Base-by-base conservation (phyloP, 2,113 vertebrate genomes). In the Protobothrops flavoviridis region DNA sequence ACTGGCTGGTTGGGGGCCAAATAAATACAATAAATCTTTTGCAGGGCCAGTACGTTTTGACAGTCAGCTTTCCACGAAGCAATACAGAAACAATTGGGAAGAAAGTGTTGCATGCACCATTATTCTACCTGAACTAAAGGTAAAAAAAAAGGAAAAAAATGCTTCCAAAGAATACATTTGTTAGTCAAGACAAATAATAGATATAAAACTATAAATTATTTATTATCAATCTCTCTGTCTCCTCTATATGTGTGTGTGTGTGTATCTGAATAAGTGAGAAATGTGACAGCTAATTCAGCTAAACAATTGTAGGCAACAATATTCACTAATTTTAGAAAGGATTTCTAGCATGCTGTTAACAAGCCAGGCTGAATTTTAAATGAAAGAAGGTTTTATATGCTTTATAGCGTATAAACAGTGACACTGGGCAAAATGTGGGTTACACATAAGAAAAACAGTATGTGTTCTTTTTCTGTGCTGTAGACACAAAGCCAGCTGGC, bases 81-180 rank as follows among this genome's bases (percentile, higher is more conserved):
- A 95, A 1, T n/a, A 29, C 0, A 98, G 99, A 96, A 99, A 98
- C 93, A 91, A n/a, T 12, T 99, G 99, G 99, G 99, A 99, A 95
- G 91, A 94, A 29, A 88, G 95, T 50, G 90, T 98, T 92, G 96
- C 97, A 94, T 85, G 93, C 7, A 87, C 64, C 3, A 29, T 99
- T 93, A 97, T 99, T 94, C 59, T 96, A 55, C 97, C 97, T 89
- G 97, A 98, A 55, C 50, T 99, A 11, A 89, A 98, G 98, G 99
- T 99, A 93, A 92, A 95, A 50, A 39, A 39, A 39, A n/a, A 74
- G 0, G 5, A 7, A 0, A 1, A 24, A 17, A 23, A 1, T 90
- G 45, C 7, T 24, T 1, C 11, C 29, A 24, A 21, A 24, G 33
- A 92, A 81, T 0, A 33, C 0, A 90, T 43, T 0, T 57, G 69